Conservation (phyloP, 2,113 vertebrate genomes). For the Alces alces region DNA sequence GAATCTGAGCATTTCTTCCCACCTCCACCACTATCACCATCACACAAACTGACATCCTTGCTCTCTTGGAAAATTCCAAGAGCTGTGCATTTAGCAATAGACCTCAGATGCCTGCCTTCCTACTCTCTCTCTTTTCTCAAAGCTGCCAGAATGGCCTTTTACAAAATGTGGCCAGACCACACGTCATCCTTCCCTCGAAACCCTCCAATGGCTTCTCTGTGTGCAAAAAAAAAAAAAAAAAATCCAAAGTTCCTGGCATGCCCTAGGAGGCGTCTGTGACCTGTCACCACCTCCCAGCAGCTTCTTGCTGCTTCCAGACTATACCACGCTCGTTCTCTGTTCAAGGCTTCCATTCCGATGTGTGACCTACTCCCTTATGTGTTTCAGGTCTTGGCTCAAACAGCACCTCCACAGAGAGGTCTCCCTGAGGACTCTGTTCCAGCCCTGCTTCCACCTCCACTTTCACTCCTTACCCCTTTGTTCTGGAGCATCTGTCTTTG, state of each 20-base stretch:
- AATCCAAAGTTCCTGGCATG: background rate
- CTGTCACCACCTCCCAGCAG: background rate
- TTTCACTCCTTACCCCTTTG: background rate
- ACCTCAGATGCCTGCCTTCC: background rate
- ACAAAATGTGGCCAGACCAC: background rate
- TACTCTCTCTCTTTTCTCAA: background rate
- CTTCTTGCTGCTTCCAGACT: background rate
- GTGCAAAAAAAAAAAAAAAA: background rate
- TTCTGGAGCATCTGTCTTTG: background rate
- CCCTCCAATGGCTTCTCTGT: background rate
- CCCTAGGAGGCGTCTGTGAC: background rate
- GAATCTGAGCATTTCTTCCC: background rate
- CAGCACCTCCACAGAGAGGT: background rate
- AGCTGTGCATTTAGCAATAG: background rate
- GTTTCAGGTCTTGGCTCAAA: background rate
- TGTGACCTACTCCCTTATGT: background rate
- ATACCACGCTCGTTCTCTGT: background rate
- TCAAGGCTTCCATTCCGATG: background rate
- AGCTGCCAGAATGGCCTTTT: background rate
- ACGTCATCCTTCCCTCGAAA: background rate
- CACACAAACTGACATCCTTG: background rate
- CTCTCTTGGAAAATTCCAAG: background rate
- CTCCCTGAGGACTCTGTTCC: background rate
- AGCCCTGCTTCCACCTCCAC: background rate
- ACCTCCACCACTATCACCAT: fast-evolving